phyloP scores from a whole-genome alignment of 2,797 vertebrate species.

The Zalophus californianus region DNA sequence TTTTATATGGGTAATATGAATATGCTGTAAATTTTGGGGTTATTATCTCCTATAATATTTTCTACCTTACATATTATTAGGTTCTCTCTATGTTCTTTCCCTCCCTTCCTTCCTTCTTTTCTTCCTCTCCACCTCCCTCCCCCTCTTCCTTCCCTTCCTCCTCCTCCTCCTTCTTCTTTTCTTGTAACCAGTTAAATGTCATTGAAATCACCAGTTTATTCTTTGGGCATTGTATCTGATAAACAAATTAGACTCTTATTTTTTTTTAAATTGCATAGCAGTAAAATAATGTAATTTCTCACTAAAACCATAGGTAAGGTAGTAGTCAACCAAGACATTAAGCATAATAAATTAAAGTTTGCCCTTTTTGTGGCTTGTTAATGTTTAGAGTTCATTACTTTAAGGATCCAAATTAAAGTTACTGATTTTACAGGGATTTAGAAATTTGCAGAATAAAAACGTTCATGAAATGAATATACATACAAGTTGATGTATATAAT shows the following conservation, averaged over 20 bases:
- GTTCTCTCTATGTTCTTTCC: background rate
- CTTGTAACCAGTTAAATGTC: background rate
- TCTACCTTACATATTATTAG: background rate
- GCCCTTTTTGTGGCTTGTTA: background rate
- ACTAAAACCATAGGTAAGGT: background rate
- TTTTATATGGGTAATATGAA: background rate
- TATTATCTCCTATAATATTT: background rate
- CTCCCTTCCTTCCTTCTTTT: background rate
- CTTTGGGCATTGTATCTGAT: background rate
- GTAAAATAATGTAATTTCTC: background rate
- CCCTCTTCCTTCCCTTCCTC: background rate
- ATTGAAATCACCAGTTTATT: background rate
- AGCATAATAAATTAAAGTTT: constrained; percentile 8
- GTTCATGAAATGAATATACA: background rate
- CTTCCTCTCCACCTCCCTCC: background rate
- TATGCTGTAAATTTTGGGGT: background rate
- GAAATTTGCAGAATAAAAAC: background rate
- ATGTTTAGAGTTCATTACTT: background rate
- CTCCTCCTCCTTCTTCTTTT: background rate
- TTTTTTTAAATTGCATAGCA: background rate
- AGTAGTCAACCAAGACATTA: constrained; percentile 9
- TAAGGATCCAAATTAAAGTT: background rate
- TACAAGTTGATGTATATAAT: constrained; percentile 9
- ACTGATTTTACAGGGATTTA: background rate
- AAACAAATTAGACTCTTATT: background rate